These are phyloP conservation scores for Frieseomelitta varia DNA, from an alignment of 1,140 invertebrate genomes.

Conservation along the genomic window DNA sequence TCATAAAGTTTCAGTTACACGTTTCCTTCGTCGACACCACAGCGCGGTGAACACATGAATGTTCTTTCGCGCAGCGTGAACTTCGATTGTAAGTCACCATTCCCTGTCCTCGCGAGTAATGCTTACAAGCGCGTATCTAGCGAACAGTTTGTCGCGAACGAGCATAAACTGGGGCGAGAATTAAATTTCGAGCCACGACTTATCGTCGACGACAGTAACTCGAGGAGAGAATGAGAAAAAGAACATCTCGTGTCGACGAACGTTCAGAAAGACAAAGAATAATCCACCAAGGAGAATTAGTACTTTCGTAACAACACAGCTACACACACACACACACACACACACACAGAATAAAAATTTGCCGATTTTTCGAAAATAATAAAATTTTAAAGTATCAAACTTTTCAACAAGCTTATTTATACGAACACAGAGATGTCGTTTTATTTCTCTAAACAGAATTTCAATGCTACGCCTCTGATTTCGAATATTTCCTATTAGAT, in stretches of 20 bases:
- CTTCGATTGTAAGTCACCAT: constrained; percentile 54
- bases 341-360: background rate
- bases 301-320: too few relatives aligned
- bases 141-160: constrained; percentile 31
- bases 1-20: constrained; percentile 45
- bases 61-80: constrained; percentile 36
- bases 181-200: background rate
- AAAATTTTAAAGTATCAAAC: too few relatives aligned
- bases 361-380: background rate
- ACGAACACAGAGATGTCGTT: too few relatives aligned
- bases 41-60: constrained; percentile 57
- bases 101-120: constrained; percentile 37
- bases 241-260: background rate
- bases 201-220: background rate
- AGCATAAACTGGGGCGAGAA: constrained; percentile 32
- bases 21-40: constrained; percentile 36
- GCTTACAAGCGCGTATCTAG: constrained; percentile 46
- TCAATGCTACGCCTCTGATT: too few relatives aligned
- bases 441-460: too few relatives aligned
- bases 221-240: background rate
- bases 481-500: too few relatives aligned
- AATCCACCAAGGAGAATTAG: background rate
- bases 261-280: background rate
- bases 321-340: background rate
- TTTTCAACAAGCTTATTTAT: too few relatives aligned